Conservation (phyloP, 2,113 vertebrate genomes). For the Solenodon paradoxus region DNA sequence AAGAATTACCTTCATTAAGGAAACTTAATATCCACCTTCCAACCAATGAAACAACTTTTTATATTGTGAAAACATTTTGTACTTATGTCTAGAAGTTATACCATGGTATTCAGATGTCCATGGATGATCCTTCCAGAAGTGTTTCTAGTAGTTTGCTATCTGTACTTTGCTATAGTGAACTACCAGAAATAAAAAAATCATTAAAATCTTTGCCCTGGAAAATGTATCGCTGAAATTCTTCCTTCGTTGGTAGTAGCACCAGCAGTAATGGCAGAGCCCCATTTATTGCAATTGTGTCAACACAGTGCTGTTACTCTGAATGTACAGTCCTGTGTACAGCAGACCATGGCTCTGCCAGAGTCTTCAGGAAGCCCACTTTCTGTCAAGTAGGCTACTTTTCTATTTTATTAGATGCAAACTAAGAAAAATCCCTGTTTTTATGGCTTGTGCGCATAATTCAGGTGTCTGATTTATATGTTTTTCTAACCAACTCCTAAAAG, state of each 20-base stretch:
- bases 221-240: slow-evolving; percentile 33
- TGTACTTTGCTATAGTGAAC: neutral
- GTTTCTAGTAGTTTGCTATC: neutral
- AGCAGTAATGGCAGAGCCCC: neutral
- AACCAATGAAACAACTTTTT: neutral
- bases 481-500: slow-evolving; percentile 57
- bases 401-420: slow-evolving; percentile 72
- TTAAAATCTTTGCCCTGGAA: slow-evolving; percentile 39
- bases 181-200: slow-evolving; percentile 14
- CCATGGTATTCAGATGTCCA: neutral
- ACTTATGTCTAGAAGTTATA: neutral
- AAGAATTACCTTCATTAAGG: neutral
- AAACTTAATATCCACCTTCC: neutral
- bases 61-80: neutral
- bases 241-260: slow-evolving; percentile 27
- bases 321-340: neutral
- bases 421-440: slow-evolving; percentile 59
- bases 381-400: slow-evolving; percentile 61
- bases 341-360: neutral
- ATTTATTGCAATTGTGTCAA: slow-evolving; percentile 46
- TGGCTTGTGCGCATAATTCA: slow-evolving; percentile 51
- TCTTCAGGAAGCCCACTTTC: slow-evolving; percentile 63
- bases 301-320: slow-evolving; percentile 47
- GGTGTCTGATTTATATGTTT: slow-evolving; percentile 66
- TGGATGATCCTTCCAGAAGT: neutral